Evolutionary conservation across 2,888 invertebrate species (phyloP), one percentile per base, ranked within the genome.

Genomic region (Phengaris alcon): DNA sequence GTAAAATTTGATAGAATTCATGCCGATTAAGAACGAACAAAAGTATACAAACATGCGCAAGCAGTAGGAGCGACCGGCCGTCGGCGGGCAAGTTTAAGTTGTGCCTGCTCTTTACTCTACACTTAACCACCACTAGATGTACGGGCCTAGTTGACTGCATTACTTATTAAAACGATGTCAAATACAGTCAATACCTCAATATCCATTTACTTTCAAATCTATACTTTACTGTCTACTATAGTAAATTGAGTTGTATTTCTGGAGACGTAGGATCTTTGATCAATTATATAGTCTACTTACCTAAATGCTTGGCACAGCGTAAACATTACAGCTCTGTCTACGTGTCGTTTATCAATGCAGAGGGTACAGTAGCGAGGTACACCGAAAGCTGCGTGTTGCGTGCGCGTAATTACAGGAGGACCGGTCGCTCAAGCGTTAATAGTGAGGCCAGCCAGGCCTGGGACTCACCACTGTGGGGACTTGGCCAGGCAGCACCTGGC

Each of bases 401-500:
- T 92, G 91, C 91, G 89, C 82, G 84, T 85, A 84, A 84, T 84
- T 87, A 82, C 80, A 76, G 86, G 83, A 86, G 84, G 90, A 88
- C 91, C 91, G 91, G 91, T 90, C 92, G 90, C 92, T 92, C 90
- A 90, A 89, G 91, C 91, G 77, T 82, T 83, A 78, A 77, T 81
- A 78, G 77, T 77, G 79, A 22, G 75, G 75, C 79, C 77, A 78
- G 79, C 75, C 9, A 22, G 64, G 69, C 46, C 78, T 76, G 75
- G 78, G 79, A 95, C 98, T 97, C 94, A 98, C 98, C 96, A 98
- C 97, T 88, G 97, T 88, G 90, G 97, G 97, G 90, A 98, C 97
- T 95, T 98, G 98, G 91, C 98, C 97, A 92, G 98, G 97, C 90
- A 98, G 95, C 87, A 98, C 96, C 94, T 98, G 98, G 89, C 98